These are phyloP conservation scores for Nemotelus nigrinus DNA, from an alignment of 2,888 invertebrate genomes.

Conservation along the genomic window DNA sequence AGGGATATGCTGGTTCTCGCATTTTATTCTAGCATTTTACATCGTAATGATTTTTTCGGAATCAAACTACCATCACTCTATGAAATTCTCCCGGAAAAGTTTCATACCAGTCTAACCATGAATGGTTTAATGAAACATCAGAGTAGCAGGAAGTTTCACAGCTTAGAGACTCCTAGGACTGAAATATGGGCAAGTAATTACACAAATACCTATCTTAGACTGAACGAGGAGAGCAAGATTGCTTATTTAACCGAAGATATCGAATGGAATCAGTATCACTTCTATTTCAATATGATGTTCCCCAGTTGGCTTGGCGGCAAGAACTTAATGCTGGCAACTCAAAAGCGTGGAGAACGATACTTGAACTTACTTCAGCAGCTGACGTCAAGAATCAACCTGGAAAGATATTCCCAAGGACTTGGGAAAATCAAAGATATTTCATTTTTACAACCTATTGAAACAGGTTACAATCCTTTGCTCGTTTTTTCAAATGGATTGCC, in stretches of 20 bases:
- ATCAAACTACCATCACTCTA: slow-evolving; percentile 77
- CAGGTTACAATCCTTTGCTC: slow-evolving; percentile 73
- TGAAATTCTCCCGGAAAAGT: slow-evolving; percentile 81
- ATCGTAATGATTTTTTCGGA: slow-evolving; percentile 73
- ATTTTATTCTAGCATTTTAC: slow-evolving; percentile 73
- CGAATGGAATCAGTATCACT: slow-evolving; percentile 71
- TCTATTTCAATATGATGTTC: slow-evolving; percentile 68
- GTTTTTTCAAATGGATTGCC: slow-evolving; percentile 73
- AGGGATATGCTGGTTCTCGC: slow-evolving; percentile 79
- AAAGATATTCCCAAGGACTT: slow-evolving; percentile 76
- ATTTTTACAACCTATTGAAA: slow-evolving; percentile 67
- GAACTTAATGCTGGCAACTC: slow-evolving; percentile 67
- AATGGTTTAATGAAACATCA: slow-evolving; percentile 64
- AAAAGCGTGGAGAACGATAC: slow-evolving; percentile 73
- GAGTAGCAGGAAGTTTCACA: slow-evolving; percentile 54
- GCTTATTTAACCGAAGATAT: slow-evolving; percentile 75
- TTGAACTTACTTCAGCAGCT: slow-evolving; percentile 75
- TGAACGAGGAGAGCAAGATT: slow-evolving; percentile 67
- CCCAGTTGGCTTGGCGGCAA: slow-evolving; percentile 73
- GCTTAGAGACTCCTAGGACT: slow-evolving; percentile 55
- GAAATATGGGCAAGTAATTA: slow-evolving; percentile 61
- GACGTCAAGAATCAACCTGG: slow-evolving; percentile 78
- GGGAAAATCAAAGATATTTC: slow-evolving; percentile 72
- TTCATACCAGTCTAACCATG: slow-evolving; percentile 62
- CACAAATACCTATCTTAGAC: slow-evolving; percentile 66